These are phyloP conservation scores for Trissonchulus latispiculum DNA, from an alignment of 2,888 invertebrate species.

Conservation along the genomic window DNA sequence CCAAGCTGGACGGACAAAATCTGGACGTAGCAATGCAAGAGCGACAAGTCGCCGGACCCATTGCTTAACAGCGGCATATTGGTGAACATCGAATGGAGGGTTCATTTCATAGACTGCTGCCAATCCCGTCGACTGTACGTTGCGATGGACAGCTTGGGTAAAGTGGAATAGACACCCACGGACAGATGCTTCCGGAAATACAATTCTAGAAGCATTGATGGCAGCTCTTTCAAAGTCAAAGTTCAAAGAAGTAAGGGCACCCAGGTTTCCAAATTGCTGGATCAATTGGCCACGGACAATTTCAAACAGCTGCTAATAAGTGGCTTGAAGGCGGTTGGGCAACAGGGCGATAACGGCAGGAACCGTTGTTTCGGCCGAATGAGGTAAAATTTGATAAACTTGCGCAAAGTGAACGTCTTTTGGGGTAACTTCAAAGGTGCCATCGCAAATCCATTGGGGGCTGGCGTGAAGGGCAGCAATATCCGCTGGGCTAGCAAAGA, in stretches of 20 bases:
- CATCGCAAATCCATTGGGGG: neutral
- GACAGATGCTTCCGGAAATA: neutral
- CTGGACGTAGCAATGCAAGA: neutral
- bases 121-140: neutral
- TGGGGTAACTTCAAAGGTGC: neutral
- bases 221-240: neutral
- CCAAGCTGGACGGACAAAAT: neutral
- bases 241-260: too few species aligned
- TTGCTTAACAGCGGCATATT: neutral
- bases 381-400: neutral
- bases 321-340: neutral
- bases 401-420: neutral
- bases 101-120: neutral
- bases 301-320: neutral
- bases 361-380: neutral
- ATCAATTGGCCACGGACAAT: neutral
- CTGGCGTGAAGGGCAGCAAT: neutral
- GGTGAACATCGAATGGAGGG: neutral
- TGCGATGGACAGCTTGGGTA: neutral
- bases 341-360: neutral
- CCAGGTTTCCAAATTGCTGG: too few species aligned
- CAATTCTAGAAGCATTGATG: neutral
- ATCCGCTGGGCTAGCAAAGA: neutral
- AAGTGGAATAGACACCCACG: neutral
- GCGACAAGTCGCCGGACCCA: neutral